Evolutionary conservation across 2,797 vertebrate species (phyloP), one percentile per base, ranked within the genome.

Genomic region (Pyrocephalus nanus): DNA sequence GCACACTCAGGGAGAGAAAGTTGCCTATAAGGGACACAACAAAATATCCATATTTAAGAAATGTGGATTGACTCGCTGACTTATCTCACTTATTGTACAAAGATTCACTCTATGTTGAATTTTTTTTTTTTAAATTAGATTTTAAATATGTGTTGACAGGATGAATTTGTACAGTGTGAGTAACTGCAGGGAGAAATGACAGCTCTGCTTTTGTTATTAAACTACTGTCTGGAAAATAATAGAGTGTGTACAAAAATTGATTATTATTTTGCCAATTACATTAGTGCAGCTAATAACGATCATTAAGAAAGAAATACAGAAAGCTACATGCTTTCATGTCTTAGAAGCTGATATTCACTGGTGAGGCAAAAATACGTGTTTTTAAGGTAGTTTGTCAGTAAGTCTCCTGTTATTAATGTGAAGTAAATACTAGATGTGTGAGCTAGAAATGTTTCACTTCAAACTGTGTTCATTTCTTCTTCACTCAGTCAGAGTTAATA

Each of bases 111-210:
- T 73, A 38, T 80, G 94, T 69, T 96, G 93, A 90, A 54, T 70
- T 93, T 93, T 96, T 94, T 92, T 94, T 62, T 92, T 86, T 94
- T 60, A 66, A 97, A 97, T 97, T 96, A 96, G 96, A 96, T 97
- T 98, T 97, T 97, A 97, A 98, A 97, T 97, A 90, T 79, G 95
- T 97, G 97, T 98, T 98, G 97, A 97, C 97, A 97, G 95, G 95
- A 92, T 92, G 90, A 96, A 96, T 96, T 96, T 97, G 86, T 96
- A 91, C 66, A 87, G 92, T 95, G 88, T 95, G 95, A 97, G 88
- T 93, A 96, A 97, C 92, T 38, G 64, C 66, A 95, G 91, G 92
- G 92, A 89, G 95, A 95, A 96, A 94, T 97, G 96, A 97, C 96
- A 97, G 94, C 86, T 96, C 93, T 96, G 88, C 87, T 97, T 96